Evolutionary conservation across 2,113 vertebrate species (phyloP).

Genomic region (Notechis scutatus): DNA sequence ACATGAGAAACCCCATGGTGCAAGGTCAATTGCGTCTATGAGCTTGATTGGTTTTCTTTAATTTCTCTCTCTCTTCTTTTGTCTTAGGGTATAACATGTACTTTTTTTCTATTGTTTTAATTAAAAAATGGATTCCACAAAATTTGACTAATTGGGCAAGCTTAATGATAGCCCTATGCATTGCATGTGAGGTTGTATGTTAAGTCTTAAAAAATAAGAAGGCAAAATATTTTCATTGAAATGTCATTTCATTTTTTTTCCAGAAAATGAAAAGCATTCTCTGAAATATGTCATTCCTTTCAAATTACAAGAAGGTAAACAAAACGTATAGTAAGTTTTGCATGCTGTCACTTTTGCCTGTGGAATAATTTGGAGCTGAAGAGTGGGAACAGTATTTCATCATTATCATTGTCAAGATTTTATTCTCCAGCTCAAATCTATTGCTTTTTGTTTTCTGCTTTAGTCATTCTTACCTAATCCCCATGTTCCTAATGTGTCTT

Average conservation of each 20-base stretch:
- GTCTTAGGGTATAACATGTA: neutral
- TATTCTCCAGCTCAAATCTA: neutral
- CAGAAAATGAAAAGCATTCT: neutral
- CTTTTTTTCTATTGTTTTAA: neutral
- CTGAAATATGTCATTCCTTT: neutral
- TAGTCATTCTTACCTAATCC: neutral
- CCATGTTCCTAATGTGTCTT: neutral
- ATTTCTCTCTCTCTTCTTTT: slow-evolving; percentile 8
- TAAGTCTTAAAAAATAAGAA: neutral
- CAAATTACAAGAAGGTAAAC: neutral
- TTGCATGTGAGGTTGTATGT: rapidly evolving
- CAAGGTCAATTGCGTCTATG: slow-evolving; percentile 8
- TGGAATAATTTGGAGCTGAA: neutral
- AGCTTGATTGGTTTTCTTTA: slow-evolving; percentile 4
- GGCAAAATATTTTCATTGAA: neutral
- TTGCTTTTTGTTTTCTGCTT: neutral
- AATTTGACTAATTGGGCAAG: neutral
- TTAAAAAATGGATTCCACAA: neutral
- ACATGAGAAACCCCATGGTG: slow-evolving; percentile 48
- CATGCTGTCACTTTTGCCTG: neutral
- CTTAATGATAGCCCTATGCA: neutral
- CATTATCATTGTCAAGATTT: neutral
- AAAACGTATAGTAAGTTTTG: neutral
- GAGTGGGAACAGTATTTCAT: neutral
- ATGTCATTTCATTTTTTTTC: neutral